Evolutionary conservation across 2,888 invertebrate species (phyloP), one percentile per base, ranked within the genome.

Genomic region (Cacoxenus indagator): DNA sequence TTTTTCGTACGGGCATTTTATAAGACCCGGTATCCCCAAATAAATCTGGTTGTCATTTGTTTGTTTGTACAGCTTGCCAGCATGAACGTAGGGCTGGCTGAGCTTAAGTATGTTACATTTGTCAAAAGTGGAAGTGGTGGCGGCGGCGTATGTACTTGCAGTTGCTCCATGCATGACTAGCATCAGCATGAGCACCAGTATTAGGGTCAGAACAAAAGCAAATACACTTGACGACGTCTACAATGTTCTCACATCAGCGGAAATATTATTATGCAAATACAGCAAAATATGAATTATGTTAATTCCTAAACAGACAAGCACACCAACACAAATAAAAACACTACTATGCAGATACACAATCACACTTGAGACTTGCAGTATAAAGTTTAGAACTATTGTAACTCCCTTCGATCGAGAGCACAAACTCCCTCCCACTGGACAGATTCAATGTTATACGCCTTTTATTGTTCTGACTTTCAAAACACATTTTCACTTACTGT

Each of bases 251-350:
- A 70, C 79, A 77, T 77, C 77, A 77, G 76, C 77, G 78, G 78
- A 77, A 19, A 59, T 78, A 77, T 77, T 77, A 78, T 77, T 77
- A 77, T 78, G 77, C 77, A 77, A 77, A 77, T 77, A 77, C 77
- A 78, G 78, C 77, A 78, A 77, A 78, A 77, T 77, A 78, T 77
- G 78, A 77, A 78, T 77, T 77, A 77, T 77, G 77, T 75, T 78
- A 77, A 78, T 78, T 74, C 77, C 77, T 65, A 72, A 74, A 77
- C 64, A 78, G 72, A 74, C 66, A 70, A 6, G 17, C 6, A 59
- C 8, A 29, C 27, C 4, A 59, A 57, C 17, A 67, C 37, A 62
- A 45, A 55, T 24, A 61, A n/a, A 57, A 48, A 67, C 27, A 64
- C 45, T 14, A 9, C 19, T 46, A 55, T 11, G 26, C 54, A 55